Evolutionary conservation across 2,888 invertebrate genomes (phyloP).

Genomic region (Amiota minor): DNA sequence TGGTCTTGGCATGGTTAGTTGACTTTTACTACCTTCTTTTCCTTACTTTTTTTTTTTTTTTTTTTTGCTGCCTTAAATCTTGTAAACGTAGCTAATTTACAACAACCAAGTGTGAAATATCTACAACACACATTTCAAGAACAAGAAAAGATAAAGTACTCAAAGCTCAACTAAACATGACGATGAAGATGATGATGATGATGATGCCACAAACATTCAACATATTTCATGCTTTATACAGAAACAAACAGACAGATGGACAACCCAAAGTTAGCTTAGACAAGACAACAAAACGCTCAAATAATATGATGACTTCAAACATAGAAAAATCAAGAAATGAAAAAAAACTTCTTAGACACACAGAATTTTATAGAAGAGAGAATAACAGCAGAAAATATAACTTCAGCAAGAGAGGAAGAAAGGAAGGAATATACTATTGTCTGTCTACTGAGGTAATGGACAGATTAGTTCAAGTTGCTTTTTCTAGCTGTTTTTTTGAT

Average conservation of each 20-base stretch:
- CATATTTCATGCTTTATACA: constrained; percentile 11
- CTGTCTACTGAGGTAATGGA: neutral
- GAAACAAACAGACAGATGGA: neutral
- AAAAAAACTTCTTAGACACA: constrained; percentile 1
- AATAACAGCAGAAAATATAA: neutral
- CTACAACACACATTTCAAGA: constrained; percentile 8
- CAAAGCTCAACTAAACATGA: too few species aligned
- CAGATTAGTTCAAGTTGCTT: constrained; percentile 4
- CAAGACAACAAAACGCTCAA: neutral
- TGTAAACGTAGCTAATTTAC: constrained; percentile 30
- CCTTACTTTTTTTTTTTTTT: too few species aligned
- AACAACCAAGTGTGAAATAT: constrained; percentile 34
- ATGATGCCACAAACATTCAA: neutral
- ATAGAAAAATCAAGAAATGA: neutral
- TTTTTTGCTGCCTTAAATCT: neutral
- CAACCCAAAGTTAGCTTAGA: neutral
- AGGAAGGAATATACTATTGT: neutral
- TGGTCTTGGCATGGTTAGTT: too few species aligned
- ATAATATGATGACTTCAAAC: neutral
- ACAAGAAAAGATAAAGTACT: neutral
- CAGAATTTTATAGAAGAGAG: neutral
- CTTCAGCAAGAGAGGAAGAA: neutral
- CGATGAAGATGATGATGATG: too few species aligned
- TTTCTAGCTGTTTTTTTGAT: neutral
- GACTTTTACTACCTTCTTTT: too few species aligned